A percentile compares a stretch with the other conserved stretches of the same genome.
Conservation (phyloP, 2,888 invertebrate species). For the Neoscelio sp. region DNA sequence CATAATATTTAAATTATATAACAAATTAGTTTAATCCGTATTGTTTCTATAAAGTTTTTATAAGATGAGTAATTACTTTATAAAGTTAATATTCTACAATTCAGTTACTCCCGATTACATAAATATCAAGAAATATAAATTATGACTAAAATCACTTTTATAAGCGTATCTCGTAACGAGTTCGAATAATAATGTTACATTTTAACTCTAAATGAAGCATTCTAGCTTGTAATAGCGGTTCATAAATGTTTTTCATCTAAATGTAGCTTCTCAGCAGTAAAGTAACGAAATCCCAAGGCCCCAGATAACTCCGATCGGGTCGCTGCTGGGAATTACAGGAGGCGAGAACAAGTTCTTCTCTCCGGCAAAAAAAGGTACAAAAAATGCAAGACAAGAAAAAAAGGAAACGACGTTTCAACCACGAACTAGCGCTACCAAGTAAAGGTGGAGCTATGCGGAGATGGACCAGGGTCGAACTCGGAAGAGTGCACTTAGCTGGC, state of each 20-base stretch:
- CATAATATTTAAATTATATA: too few relatives aligned
- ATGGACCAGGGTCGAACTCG: conserved; percentile 57
- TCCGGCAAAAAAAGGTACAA: conserved; percentile 50
- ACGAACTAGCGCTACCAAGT: conserved; percentile 52
- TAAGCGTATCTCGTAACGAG: not conserved
- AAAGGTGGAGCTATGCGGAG: conserved; percentile 60
- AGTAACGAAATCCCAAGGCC: conserved; percentile 61
- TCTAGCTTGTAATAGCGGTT: conserved; percentile 50
- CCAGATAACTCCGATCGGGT: conserved; percentile 61
- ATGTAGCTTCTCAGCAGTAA: conserved; percentile 63
- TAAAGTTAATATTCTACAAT: too few relatives aligned
- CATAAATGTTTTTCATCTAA: conserved; percentile 66
- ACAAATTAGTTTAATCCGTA: too few relatives aligned
- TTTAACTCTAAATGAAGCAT: conserved; percentile 48
- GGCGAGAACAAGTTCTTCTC: conserved; percentile 65
- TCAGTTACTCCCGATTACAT: too few relatives aligned
- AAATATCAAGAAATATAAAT: conserved; percentile 4
- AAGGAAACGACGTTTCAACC: conserved; percentile 28
- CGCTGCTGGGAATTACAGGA: conserved; percentile 63
- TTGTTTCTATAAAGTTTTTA: too few relatives aligned
- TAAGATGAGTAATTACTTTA: too few relatives aligned
- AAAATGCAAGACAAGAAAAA: conserved; percentile 36
- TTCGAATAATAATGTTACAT: conserved; percentile 48
- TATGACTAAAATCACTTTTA: conserved; percentile 21
- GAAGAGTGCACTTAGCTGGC: conserved; percentile 63